Base-by-base conservation (phyloP, 2,888 invertebrate genomes). In the Smittia aterrima region DNA sequence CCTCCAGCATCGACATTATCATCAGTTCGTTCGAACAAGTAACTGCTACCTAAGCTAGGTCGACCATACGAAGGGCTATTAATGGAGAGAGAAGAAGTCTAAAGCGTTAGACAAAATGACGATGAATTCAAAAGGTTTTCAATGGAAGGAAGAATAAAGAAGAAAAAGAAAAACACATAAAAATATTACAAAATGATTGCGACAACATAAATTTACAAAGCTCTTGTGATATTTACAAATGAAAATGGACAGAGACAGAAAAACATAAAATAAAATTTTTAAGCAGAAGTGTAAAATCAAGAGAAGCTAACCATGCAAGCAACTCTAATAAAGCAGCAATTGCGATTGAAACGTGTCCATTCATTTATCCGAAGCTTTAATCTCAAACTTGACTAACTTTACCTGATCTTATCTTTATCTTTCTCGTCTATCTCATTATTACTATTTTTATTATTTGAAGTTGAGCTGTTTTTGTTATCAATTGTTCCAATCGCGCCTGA, bases 1-100 rank as follows among this genome's bases (percentile, higher is more conserved):
- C 80, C 81, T 11, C 66, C 66, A 16, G 47, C 27, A 24, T 38
- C 27, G 13, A 38, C 27, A 2, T 72, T 62, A 25, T 74, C 66
- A 32, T 66, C 24, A n/a, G 66, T 47, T 13, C 83, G 80, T 76
- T 83, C 83, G 76, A 82, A 79, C 47, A 83, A 78, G 77, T 82
- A 82, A 75, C 82, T 82, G 74, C 81, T 81, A 76, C 81, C 80
- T 81, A 82, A 76, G 77, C 81, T 81, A 76, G 81, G 80, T 76
- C 77, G 76, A 79, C 82, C 81, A 78, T 83, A 83, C 79, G 81
- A 77, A 83, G 81, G 77, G 83, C 83, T 83, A 82, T 75, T 78
- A 83, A 80, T 77, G 83, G 83, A 77, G 83, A 81, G 76, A 83
- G 79, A 74, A 83, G 81, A 77, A 78, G 78, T 16, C 74, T 74